These are phyloP conservation scores for Barnardius zonarius DNA, from an alignment of 2,113 vertebrate species.

Conservation along the genomic window DNA sequence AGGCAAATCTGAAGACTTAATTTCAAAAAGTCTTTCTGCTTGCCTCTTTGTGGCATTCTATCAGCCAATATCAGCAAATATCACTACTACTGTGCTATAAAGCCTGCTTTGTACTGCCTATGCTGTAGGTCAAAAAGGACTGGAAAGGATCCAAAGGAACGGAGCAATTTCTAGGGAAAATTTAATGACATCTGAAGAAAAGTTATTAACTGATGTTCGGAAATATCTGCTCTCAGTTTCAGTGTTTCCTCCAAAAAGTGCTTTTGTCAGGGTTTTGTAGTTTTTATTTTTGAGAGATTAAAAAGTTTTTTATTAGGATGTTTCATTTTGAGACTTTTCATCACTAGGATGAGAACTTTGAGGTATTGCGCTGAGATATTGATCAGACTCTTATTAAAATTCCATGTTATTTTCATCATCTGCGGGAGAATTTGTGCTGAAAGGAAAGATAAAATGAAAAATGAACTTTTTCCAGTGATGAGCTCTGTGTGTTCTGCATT, in stretches of 20 bases:
- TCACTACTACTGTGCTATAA: neutral
- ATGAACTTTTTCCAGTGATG: neutral
- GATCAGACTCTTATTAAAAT: constrained; percentile 12
- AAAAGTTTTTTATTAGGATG: constrained; percentile 16
- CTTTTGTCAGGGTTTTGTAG: constrained; percentile 37
- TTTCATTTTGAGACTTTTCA: constrained; percentile 9
- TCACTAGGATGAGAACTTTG: neutral
- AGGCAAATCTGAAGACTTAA: neutral
- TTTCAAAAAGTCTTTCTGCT: neutral
- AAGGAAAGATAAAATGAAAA: neutral
- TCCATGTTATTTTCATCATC: constrained; percentile 6
- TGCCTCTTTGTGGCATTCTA: neutral
- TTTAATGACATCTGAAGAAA: neutral
- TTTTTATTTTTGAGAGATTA: constrained; percentile 24
- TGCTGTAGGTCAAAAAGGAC: neutral
- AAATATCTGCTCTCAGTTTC: constrained; percentile 21
- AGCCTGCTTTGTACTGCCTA: neutral
- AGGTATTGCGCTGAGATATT: constrained; percentile 30
- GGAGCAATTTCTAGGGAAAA: constrained; percentile 8
- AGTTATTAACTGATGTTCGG: constrained; percentile 1
- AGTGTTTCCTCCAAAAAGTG: neutral
- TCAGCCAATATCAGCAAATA: neutral
- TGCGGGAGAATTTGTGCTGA: neutral
- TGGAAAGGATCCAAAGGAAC: neutral
- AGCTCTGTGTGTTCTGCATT: neutral